Percentiles rank a stretch among this genome's conserved stretches.
phyloP scores from a whole-genome alignment of 1,140 invertebrate genomes.

The Ylistrum balloti region DNA sequence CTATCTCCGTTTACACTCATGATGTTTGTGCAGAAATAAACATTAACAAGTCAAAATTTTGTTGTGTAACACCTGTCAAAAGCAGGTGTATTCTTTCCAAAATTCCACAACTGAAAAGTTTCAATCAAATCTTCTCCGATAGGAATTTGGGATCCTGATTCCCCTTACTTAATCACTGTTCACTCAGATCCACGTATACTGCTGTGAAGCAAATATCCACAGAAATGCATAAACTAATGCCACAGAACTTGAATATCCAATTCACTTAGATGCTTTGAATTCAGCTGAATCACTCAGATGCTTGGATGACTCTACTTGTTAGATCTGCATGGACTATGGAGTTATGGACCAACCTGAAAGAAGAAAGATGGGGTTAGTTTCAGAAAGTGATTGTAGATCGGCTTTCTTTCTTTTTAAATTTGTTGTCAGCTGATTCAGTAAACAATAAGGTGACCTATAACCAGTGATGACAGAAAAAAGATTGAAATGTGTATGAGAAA shows the following conservation, averaged over 20 bases:
- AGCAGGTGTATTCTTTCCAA: constrained; percentile 3
- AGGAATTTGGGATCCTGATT: background rate
- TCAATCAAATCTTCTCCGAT: background rate
- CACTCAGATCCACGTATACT: background rate
- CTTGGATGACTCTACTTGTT: constrained; percentile 38
- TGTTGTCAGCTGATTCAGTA: background rate
- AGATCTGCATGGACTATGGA: background rate
- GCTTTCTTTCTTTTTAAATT: background rate
- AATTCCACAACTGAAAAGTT: constrained; percentile 20
- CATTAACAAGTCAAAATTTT: constrained; percentile 35
- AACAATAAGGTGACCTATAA: background rate
- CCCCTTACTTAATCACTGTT: background rate
- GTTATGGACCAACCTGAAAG: background rate
- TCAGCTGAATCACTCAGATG: constrained; percentile 18
- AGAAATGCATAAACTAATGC: background rate
- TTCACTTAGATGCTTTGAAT: constrained; percentile 1
- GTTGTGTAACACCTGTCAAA: background rate
- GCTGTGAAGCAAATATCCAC: background rate
- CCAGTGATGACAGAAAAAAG: background rate
- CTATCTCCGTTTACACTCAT: constrained; percentile 64
- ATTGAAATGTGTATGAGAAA: background rate
- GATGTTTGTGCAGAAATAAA: background rate
- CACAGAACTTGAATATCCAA: background rate
- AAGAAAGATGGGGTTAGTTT: constrained; percentile 37
- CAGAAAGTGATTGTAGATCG: background rate